Base-by-base conservation (phyloP, 2,888 invertebrate species). In the Nematopogon swammerdamellus region DNA sequence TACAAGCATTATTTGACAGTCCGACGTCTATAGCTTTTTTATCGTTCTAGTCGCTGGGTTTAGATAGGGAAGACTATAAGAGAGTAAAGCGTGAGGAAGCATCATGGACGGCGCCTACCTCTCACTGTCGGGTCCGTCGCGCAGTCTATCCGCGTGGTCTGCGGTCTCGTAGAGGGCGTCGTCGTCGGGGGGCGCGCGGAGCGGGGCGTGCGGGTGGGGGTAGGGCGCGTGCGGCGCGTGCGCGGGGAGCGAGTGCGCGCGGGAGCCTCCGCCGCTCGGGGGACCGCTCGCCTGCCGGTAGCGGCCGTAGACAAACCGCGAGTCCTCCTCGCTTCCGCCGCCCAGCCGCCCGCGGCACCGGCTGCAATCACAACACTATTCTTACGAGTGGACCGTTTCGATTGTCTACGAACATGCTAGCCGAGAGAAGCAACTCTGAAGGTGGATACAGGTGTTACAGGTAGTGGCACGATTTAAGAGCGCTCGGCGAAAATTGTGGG, bases 121-220 rank as follows among this genome's bases (percentile, higher is more conserved):
- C 84, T 91, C 92, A 75, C 91, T 91, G 71, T 92, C 92, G 59
- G 91, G 91, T 56, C 89, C 90, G 77, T 92, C 91, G 56, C 89
- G 74, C 51, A 79, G 64, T 51, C 84, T 86, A 65, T 88, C 87
- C 52, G 87, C 83, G 36, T 36, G 36, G 71, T 87, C 87, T 59
- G 92, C 92, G 63, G 89, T 91, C 80, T 92, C 92, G 72, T 92
- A 92, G 63, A 92, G 88, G 67, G 91, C 89, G 72, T 92, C 92
- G 65, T 92, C 92, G 67, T 91, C 91, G 57, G 82, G 79, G 55
- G 68, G 66, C 25, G 59, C 62, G 48, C 63, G 67, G 67, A 65
- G 61, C 72, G 73, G 58, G 70, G 71, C 11, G 36, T 36, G 36
- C 58, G 72, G 66, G 60, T 73, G 73, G 61, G 72, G 69, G 65